Percentiles rank a stretch among this genome's conserved stretches.
Conservation (phyloP, 2,797 vertebrate species). For the Pithecia hirsuta region DNA sequence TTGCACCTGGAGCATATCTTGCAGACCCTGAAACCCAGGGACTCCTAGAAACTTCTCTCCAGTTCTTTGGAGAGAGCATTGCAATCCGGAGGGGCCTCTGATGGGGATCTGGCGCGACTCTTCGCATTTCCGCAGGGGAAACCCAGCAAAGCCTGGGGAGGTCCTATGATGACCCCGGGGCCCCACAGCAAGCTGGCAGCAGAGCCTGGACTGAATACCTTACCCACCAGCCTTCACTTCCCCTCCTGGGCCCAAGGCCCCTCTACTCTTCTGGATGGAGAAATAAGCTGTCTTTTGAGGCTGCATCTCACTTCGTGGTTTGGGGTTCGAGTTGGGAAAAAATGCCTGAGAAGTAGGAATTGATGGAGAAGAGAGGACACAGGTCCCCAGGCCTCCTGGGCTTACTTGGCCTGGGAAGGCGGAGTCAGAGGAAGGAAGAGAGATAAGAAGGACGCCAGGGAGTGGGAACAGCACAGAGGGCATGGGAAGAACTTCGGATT, state of each 20-base stretch:
- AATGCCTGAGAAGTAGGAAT: neutral
- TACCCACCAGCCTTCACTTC: neutral
- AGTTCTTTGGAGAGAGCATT: neutral
- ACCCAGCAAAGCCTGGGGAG: neutral
- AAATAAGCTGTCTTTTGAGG: neutral
- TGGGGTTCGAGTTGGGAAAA: neutral
- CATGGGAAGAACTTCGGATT: neutral
- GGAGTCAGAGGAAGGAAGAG: neutral
- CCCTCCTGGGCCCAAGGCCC: neutral
- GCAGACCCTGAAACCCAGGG: neutral
- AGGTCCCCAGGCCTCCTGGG: neutral
- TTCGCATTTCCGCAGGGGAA: neutral
- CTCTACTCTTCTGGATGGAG: neutral
- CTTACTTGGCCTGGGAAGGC: neutral
- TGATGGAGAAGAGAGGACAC: neutral
- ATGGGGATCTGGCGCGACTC: accelerated
- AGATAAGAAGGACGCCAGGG: neutral
- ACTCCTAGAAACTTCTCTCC: neutral
- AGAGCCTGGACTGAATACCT: neutral
- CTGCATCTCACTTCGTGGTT: neutral
- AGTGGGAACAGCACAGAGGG: neutral
- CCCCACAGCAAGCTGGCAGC: neutral
- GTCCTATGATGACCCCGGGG: neutral
- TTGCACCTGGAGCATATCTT: neutral
- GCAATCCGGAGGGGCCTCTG: neutral